A percentile compares a stretch with the other conserved stretches of the same genome.
These are phyloP conservation scores for Diploscapter pachys DNA, from an alignment of 1,140 invertebrate genomes.

Conservation along the genomic window DNA sequence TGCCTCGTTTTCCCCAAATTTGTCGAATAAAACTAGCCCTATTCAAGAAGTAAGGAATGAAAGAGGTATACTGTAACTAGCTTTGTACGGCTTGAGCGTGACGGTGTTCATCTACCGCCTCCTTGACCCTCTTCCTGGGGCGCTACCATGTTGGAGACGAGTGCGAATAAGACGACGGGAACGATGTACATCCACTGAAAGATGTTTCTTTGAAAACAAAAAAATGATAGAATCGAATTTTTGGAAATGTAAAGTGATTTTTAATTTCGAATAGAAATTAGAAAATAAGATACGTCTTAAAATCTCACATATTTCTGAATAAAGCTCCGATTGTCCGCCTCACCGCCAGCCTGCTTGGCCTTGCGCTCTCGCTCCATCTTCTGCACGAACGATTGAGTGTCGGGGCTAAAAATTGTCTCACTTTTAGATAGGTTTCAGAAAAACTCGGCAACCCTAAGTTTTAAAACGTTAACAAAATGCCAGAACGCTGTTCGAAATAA, in stretches of 20 bases:
- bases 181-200: conserved; percentile 59
- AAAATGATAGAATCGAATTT: background rate
- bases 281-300: background rate
- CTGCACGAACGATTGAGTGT: conserved; percentile 52
- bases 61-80: too few relatives aligned
- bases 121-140: conserved; percentile 27
- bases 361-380: conserved; percentile 52
- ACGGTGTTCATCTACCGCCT: too few relatives aligned
- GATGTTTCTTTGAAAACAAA: conserved; percentile 4
- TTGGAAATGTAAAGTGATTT: background rate
- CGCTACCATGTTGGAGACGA: conserved; percentile 41
- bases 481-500: background rate
- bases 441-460: conserved; percentile 6
- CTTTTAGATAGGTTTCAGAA: conserved; percentile 17
- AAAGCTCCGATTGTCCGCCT: conserved; percentile 53
- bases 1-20: too few relatives aligned
- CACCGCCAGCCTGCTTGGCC: conserved; percentile 53
- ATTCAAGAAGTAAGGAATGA: too few relatives aligned
- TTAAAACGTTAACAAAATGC: background rate
- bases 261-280: background rate
- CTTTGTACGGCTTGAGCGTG: too few relatives aligned
- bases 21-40: too few relatives aligned
- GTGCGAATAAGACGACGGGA: conserved; percentile 54
- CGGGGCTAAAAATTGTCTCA: conserved; percentile 33
- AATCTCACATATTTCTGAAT: conserved; percentile 55